Evolutionary conservation across 2,797 vertebrate genomes (phyloP), one percentile per base, ranked within the genome.

Genomic region (Mycteria americana): DNA sequence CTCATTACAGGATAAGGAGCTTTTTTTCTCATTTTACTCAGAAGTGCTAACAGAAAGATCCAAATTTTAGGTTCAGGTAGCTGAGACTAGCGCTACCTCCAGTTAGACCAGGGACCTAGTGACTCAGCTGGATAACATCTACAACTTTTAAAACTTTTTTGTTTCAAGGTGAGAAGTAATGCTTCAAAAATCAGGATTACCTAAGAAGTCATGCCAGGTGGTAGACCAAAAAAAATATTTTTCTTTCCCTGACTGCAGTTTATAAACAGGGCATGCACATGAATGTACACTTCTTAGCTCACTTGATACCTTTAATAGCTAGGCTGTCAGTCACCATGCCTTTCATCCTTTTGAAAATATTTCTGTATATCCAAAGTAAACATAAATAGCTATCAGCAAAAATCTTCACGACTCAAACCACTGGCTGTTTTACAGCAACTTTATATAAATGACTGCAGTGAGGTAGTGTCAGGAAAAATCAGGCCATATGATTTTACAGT

Each of bases 391-490:
- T 82, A 65, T 33, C 22, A 76, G 85, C 56, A 85, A 91, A 93
- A 88, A 73, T 69, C 31, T 48, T 63, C 16, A 33, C 30, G 23
- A 76, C 24, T 77, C 37, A 62, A 79, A 87, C 13, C 45, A 53
- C 33, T 31, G 35, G 21, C 48, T 86, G 75, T 59, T 92, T 77
- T 54, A 82, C 23, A 93, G 68, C 33, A 81, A 25, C 37, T 84
- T 72, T 56, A 76, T 28, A 65, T 46, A 83, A 91, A 78, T 35
- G 7, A 57, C 70, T 72, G 39, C 28, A 50, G n/a, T 57, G 41
- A 88, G 13, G 46, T 15, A 64, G 16, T 48, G 56, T 92, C 81
- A 95, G 39, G 39, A 96, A 92, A 83, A 92, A 91, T 59, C 59
- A 88, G 77, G 65, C 31, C 88, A 69, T 31, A 39, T 5, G 12